phyloP scores from a whole-genome alignment of 1,140 invertebrate species.

The Drosophila pandora region DNA sequence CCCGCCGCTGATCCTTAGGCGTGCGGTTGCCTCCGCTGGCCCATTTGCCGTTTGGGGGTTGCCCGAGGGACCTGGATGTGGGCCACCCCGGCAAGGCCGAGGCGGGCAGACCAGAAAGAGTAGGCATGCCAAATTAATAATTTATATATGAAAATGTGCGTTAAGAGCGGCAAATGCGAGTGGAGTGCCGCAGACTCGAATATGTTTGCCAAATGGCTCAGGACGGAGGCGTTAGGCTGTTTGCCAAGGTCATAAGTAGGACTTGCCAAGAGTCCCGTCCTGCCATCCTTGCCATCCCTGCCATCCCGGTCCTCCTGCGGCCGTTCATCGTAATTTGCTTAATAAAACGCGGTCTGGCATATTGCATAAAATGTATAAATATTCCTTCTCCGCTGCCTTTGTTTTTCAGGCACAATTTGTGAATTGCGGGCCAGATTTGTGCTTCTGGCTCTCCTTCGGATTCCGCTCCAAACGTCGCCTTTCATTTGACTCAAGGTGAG shows the following conservation, averaged over 20 bases:
- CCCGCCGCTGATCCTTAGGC: constrained; percentile 19
- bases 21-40: constrained; percentile 33
- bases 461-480: constrained; percentile 31
- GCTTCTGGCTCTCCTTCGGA: background rate
- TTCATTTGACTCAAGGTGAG: constrained; percentile 39
- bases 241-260: constrained; percentile 81
- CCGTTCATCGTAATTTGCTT: constrained; percentile 76
- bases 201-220: constrained; percentile 80
- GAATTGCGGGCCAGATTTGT: constrained; percentile 58
- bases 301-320: constrained; percentile 9
- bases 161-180: constrained; percentile 66
- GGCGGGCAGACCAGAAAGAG: constrained; percentile 24
- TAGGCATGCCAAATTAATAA: constrained; percentile 78
- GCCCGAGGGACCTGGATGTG: background rate
- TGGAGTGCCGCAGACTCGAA: constrained; percentile 37
- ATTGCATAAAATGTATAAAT: constrained; percentile 80
- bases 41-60: constrained; percentile 27
- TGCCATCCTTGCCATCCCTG: background rate
- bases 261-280: constrained; percentile 55
- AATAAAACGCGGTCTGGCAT: constrained; percentile 79
- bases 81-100: background rate
- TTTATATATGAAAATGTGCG: constrained; percentile 83
- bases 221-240: constrained; percentile 70
- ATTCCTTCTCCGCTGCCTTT: constrained; percentile 33
- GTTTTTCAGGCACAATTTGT: constrained; percentile 64